Evolutionary conservation across 2,888 invertebrate genomes (phyloP).

Genomic region (Oscheius myriophilus): DNA sequence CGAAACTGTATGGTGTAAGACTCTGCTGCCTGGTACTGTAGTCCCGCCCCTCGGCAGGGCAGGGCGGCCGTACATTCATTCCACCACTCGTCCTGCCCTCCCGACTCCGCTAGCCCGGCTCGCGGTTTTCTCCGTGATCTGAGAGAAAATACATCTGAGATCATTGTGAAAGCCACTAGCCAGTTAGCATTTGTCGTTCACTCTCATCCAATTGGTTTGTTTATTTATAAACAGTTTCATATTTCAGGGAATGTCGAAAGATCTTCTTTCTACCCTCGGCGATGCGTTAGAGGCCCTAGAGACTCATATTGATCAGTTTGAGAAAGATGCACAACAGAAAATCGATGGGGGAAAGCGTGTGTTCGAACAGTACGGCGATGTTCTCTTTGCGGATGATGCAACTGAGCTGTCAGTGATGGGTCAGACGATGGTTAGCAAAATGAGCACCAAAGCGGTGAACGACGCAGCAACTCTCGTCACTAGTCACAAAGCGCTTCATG

Average conservation of each 20-base stretch:
- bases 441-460: conserved; percentile 1
- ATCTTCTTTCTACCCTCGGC: conserved; percentile 2
- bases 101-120: conserved; percentile 30
- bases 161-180: conserved; percentile 66
- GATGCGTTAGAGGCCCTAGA: background rate
- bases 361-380: conserved; percentile 11
- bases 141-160: conserved; percentile 52
- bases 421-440: background rate
- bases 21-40: conserved; percentile 29
- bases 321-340: conserved; percentile 26
- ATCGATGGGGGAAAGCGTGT: background rate
- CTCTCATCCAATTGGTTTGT: background rate
- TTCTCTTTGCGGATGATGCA: conserved; percentile 15
- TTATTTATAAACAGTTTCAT: background rate
- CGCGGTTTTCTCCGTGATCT: conserved; percentile 63
- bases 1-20: conserved; percentile 27
- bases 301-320: conserved; percentile 1
- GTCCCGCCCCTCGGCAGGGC: conserved; percentile 25
- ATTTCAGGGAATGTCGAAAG: background rate
- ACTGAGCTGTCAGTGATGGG: conserved; percentile 17
- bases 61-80: conserved; percentile 24
- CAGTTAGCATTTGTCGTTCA: conserved; percentile 16
- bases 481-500: conserved; percentile 81
- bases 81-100: conserved; percentile 16
- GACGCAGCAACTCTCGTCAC: conserved; percentile 34